Evolutionary conservation across 2,888 invertebrate genomes (phyloP).

Genomic region (Dastarcus helophoroides): DNA sequence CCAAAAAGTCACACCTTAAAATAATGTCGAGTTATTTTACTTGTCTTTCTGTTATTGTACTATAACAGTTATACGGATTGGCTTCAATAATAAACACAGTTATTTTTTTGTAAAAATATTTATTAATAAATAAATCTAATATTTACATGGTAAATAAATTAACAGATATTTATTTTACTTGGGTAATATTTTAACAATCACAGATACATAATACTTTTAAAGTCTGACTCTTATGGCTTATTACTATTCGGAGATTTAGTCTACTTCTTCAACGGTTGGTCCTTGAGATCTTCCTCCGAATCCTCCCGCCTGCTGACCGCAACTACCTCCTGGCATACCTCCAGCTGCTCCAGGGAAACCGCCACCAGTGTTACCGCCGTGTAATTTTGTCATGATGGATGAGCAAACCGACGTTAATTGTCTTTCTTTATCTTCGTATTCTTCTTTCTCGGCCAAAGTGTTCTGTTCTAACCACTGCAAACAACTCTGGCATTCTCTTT

Average conservation of each 20-base stretch:
- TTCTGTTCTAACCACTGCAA: conserved; percentile 57
- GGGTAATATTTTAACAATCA: too few species aligned
- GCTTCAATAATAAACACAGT: too few species aligned
- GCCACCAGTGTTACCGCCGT: conserved; percentile 23
- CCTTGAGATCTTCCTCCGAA: conserved; percentile 13
- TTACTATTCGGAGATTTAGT: too few species aligned
- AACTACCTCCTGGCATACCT: conserved; percentile 20
- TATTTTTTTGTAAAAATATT: too few species aligned
- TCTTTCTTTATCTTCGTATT: conserved; percentile 48
- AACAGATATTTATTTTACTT: too few species aligned
- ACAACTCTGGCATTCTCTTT: conserved; percentile 43
- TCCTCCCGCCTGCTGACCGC: conserved; percentile 19
- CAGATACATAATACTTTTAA: not conserved
- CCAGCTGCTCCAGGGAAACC: conserved; percentile 18
- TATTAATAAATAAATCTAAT: too few species aligned
- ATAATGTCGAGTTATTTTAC: too few species aligned
- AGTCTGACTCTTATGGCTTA: not conserved
- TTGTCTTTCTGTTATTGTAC: too few species aligned
- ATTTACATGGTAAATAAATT: too few species aligned
- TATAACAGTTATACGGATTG: too few species aligned
- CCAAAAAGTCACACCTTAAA: too few species aligned
- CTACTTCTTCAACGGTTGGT: conserved; percentile 20
- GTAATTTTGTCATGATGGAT: conserved; percentile 48
- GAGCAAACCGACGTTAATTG: conserved; percentile 35
- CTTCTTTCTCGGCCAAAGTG: conserved; percentile 50